Base-by-base conservation (phyloP, 2,888 invertebrate species). In the Gnatocerus cornutus region DNA sequence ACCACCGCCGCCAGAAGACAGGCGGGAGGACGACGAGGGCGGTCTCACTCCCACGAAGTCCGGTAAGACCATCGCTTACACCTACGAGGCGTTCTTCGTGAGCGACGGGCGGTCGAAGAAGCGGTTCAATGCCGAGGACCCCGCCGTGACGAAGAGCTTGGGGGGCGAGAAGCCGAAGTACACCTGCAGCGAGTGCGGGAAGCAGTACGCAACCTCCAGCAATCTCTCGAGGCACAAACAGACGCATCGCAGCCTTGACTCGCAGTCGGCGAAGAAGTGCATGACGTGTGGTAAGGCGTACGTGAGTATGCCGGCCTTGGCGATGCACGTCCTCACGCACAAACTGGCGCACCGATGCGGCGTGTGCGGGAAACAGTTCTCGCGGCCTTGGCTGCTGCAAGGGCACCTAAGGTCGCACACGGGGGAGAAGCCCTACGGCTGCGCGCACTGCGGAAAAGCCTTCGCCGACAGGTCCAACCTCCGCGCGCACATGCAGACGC, bases 301-400 rank as follows among this genome's bases (percentile, higher is more conserved):
- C 87, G 98, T 98, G 61, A 96, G 95, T 77, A 98, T 98, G 98
- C 98, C 98, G 0, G 98, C 98, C 1, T 88, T 98, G 65, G 96
- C 98, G 53, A 97, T 96, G 93, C 96, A 95, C 84, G 91, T 96
- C 72, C 89, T 94, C 56, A 98, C 97, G 56, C 98, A 98, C 87
- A 96, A 96, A 82, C 89, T 97, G 78, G 92, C 92, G 12, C 97
- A 98, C 87, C 92, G 93, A 79, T 98, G 98, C 85, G 92, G 92
- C 56, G 92, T 96, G 30, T 98, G 98, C 85, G 95, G 95, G 66
- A 98, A 98, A 84, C 91, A 95, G 81, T 98, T 99, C 87, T 96
- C 96, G n/a, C 89, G 98, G 27, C 97, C 97, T n/a, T 98, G 98
- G 98, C 89, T 98, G 65, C 89, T 95, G 59, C 94, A 94, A 81